Evolutionary conservation across 2,888 invertebrate genomes (phyloP).

Genomic region (Synergus gifuensis): DNA sequence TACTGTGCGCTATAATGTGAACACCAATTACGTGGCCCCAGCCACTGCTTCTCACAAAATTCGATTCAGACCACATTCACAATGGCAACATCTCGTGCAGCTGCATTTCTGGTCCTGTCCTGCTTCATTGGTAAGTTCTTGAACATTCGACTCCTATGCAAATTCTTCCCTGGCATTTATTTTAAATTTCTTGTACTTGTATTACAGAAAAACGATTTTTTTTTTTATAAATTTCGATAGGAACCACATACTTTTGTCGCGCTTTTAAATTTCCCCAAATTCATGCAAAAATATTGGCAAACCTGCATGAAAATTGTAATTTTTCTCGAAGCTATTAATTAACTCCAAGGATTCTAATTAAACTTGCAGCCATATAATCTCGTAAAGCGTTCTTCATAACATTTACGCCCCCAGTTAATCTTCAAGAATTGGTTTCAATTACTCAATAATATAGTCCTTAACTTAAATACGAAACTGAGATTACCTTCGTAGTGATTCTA

Average conservation of each 20-base stretch:
- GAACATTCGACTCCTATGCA: constrained; percentile 22
- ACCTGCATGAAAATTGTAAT: no score
- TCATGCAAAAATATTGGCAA: no score
- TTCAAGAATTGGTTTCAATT: background rate
- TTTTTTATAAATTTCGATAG: background rate
- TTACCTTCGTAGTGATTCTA: constrained; percentile 3
- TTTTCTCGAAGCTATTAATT: no score
- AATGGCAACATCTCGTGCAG: constrained; percentile 64
- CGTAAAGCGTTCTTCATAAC: background rate
- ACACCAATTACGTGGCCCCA: constrained; percentile 48
- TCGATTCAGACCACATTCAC: constrained; percentile 51
- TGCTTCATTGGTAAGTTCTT: constrained; percentile 70
- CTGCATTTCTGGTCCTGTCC: constrained; percentile 66
- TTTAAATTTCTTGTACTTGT: background rate
- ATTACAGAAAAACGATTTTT: background rate
- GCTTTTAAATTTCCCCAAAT: no score
- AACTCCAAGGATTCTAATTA: no score
- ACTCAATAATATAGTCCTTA: constrained; percentile 1
- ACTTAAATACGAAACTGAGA: background rate
- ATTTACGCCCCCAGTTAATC: background rate
- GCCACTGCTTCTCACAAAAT: constrained; percentile 45
- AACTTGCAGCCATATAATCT: background rate
- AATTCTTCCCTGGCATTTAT: constrained; percentile 41
- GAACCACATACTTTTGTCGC: no score
- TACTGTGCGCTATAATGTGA: constrained; percentile 59